These are phyloP conservation scores for Chalcis sispes DNA, from an alignment of 2,888 invertebrate genomes.

Conservation along the genomic window DNA sequence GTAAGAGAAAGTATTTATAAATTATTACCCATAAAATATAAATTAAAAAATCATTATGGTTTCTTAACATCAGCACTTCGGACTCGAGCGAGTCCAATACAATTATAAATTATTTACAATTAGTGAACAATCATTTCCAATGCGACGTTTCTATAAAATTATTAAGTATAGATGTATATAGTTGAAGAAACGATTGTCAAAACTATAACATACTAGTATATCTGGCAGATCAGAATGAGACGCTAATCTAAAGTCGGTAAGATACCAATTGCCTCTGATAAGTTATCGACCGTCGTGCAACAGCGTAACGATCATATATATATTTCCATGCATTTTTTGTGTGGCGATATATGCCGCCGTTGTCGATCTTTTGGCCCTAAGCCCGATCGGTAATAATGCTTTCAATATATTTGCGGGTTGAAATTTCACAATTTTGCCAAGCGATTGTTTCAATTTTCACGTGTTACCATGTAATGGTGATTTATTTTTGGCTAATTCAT, in stretches of 20 bases:
- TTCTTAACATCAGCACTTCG: not conserved
- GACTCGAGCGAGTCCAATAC: not conserved
- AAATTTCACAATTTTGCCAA: not conserved
- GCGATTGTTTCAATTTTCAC: conserved; percentile 53
- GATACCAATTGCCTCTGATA: conserved; percentile 15
- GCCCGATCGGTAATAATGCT: conserved; percentile 30
- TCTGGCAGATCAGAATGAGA: not conserved
- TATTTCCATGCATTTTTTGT: not conserved
- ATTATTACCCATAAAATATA: not conserved
- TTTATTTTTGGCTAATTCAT: conserved; percentile 76
- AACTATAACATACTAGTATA: not conserved
- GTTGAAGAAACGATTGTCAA: not conserved
- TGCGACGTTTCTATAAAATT: not conserved
- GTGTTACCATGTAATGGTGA: conserved; percentile 63
- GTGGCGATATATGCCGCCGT: no score
- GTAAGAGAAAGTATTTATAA: no score
- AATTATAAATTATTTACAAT: not conserved
- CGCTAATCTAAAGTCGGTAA: conserved; percentile 32
- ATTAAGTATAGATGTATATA: not conserved
- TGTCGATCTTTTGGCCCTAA: conserved; percentile 33
- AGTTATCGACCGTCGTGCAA: conserved; percentile 42
- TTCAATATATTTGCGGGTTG: no score
- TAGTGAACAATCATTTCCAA: not conserved
- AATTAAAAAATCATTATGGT: not conserved
- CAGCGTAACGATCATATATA: not conserved